Evolutionary conservation across 2,888 invertebrate genomes (phyloP), one percentile per base, ranked within the genome.

Genomic region (Orgyia antiqua): DNA sequence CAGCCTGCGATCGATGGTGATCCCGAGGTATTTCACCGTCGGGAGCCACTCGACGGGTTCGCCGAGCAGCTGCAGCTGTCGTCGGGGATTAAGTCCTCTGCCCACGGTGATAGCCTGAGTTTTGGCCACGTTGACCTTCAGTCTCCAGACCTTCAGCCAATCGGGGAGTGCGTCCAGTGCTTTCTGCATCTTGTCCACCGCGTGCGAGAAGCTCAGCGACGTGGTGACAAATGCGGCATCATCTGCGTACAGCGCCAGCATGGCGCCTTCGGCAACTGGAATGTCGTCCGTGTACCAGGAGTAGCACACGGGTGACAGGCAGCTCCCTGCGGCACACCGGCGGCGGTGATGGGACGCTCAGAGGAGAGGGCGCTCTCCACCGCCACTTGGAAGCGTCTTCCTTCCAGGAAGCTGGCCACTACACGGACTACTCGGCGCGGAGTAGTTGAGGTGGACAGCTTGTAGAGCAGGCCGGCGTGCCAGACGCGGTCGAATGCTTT

Each of bases 131-230:
- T 23, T 23, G 4, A 23, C 23, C 10, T 1, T 10, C 2, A 23
- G 10, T 10, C 23, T 9, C 23, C 23, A 23, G 8, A 6, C 9
- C 1, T 6, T 2, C 17, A 34, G 11, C 45, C 41, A 41, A 18
- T 27, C 15, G n/a, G 26, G 27, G 0, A 30, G n/a, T 1, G 10
- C 11, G 5, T 23, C 6, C 1, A 23, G 23, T 2, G 23, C 3
- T 2, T 5, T 10, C 5, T 23, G 23, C 10, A 23, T 10, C 10
- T 5, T 10, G 2, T 6, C 2, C 1, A 2, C 23, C 2, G 23
- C 10, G 5, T 23, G 9, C 10, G 4, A 5, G 3, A 3, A 5
- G 4, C 4, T 23, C 1, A 2, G 4, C 1, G 10, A 4, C 6
- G 11, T 3, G 11, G 23, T 10, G 6, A 10, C 2, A 1, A 10